Evolutionary conservation across 1,140 invertebrate species (phyloP), one percentile per base, ranked within the genome.

Genomic region (Stegodyphus dumicola): DNA sequence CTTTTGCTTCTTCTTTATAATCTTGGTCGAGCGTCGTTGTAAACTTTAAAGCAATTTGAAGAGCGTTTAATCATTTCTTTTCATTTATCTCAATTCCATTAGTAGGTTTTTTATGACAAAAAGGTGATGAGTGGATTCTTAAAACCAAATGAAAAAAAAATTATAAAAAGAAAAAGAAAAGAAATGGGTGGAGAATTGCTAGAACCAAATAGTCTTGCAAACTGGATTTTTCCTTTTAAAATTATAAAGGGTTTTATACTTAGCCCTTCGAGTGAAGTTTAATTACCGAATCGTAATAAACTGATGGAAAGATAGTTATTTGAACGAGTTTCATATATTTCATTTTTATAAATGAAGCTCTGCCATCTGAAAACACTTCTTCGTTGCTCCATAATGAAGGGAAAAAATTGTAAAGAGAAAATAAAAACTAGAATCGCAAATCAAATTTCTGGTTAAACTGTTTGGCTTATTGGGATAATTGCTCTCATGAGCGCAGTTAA

Each of bases 401-500:
- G 56, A 77, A 65, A 17, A 77, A 49, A 65, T 65, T 13, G 53
- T 48, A 18, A 65, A 77, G 54, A 9, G 60, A 65, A 51, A 48
- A 48, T 64, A 76, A 64, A 49, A 48, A 64, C 54, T 76, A 65
- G 60, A 15, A 15, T 60, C 33, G 33, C 18, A 18, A 77, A 54
- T 18, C 9, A 60, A 9, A 60, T 60, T 60, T 60, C 60, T 54
- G 13, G 10, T 77, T 10, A 49, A 77, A 64, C 60, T 48, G 13
- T 15, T 64, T 18, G 15, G 33, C 60, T n/a, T 65, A 65, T n/a
- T 56, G 33, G 75, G 48, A 33, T 77, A 77, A 77, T 77, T 65
- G 11, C 33, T 48, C 75, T 65, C 60, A 48, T 18, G 75, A 65
- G 75, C 33, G 33, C n/a, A 65, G 33, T 65, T 17, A 52, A 77